These are phyloP conservation scores for Chlorodrepanis virens DNA, from an alignment of 2,113 vertebrate species.

Conservation along the genomic window DNA sequence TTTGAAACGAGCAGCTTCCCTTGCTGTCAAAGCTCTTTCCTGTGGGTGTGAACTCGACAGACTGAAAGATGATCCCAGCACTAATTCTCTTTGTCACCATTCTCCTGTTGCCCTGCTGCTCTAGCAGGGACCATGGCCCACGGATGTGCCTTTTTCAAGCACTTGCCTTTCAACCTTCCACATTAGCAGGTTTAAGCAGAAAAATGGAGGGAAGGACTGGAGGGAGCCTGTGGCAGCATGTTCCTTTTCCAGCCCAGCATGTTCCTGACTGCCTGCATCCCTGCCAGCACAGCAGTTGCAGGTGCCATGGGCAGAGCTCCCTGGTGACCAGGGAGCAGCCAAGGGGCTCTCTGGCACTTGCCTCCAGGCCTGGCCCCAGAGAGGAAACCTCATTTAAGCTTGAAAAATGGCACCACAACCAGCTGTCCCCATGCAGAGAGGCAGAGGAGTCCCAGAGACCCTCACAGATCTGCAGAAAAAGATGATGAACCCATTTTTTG, in stretches of 20 bases:
- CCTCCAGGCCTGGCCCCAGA: neutral
- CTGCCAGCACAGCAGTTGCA: neutral
- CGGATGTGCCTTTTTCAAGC: neutral
- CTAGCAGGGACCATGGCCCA: neutral
- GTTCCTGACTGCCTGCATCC: neutral
- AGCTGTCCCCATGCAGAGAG: neutral
- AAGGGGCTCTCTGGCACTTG: neutral
- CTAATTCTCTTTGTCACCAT: neutral
- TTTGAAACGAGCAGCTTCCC: neutral
- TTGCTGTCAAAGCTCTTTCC: neutral
- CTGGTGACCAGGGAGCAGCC: accelerated
- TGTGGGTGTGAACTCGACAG: neutral
- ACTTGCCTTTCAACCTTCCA: neutral
- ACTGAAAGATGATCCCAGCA: neutral
- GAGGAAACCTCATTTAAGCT: neutral
- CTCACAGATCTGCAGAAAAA: neutral
- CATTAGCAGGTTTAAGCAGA: neutral
- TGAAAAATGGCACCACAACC: accelerated
- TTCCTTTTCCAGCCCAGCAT: neutral
- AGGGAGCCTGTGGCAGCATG: accelerated
- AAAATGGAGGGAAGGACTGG: neutral
- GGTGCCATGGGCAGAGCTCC: accelerated
- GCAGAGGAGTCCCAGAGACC: neutral
- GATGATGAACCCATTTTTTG: neutral
- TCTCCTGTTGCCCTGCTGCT: neutral